phyloP scores from a whole-genome alignment of 1,140 invertebrate genomes.

The Diorhabda sublineata region DNA sequence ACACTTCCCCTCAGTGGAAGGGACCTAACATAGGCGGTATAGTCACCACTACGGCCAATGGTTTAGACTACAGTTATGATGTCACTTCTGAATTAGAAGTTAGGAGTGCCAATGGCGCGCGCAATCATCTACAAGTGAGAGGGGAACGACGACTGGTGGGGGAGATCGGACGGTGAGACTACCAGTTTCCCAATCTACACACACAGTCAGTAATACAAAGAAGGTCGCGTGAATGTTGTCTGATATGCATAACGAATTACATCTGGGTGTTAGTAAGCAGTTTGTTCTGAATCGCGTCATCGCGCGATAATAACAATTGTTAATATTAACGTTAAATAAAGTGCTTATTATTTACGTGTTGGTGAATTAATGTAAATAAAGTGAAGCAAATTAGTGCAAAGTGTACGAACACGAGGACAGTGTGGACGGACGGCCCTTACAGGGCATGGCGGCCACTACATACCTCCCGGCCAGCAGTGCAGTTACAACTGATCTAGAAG shows the following conservation, averaged over 20 bases:
- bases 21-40: slow-evolving; percentile 46
- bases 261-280: background rate
- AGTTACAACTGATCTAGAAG: slow-evolving; percentile 69
- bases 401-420: slow-evolving; percentile 56
- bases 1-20: slow-evolving; percentile 46
- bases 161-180: slow-evolving; percentile 3
- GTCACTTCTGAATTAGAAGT: slow-evolving; percentile 28
- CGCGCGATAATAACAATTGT: slow-evolving; percentile 6
- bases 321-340: background rate
- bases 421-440: slow-evolving; percentile 58
- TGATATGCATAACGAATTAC: slow-evolving; percentile 48
- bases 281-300: slow-evolving; percentile 9
- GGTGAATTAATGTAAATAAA: slow-evolving; percentile 6
- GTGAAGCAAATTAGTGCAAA: slow-evolving; percentile 39
- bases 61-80: slow-evolving; percentile 29
- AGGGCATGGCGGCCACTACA: slow-evolving; percentile 78
- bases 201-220: slow-evolving; percentile 42
- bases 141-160: slow-evolving; percentile 18
- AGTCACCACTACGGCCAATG: slow-evolving; percentile 35
- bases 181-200: slow-evolving; percentile 16
- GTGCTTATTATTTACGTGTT: slow-evolving; percentile 7
- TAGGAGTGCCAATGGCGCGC: slow-evolving; percentile 34
- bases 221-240: slow-evolving; percentile 48
- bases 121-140: slow-evolving; percentile 20
- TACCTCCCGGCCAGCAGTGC: slow-evolving; percentile 76